Evolutionary conservation across 2,797 vertebrate genomes (phyloP), one percentile per base, ranked within the genome.

Genomic region (Agapornis canus): DNA sequence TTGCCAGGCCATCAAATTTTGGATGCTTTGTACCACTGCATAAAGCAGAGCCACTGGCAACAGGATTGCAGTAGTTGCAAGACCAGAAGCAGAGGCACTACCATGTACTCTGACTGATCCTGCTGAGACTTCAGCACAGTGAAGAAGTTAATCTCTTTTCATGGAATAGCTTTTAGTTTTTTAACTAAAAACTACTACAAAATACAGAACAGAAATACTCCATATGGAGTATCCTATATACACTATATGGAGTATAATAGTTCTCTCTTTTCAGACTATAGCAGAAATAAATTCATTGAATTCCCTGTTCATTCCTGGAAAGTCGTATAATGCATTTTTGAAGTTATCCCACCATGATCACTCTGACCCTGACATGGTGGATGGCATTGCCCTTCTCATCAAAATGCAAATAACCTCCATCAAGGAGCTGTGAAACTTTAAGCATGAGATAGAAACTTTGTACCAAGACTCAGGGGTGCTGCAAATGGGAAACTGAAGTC

Each of bases 161-260:
- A 42, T 80, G 72, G 72, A 86, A 80, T 32, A 76, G 9, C 35
- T 93, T 66, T 95, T 48, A 54, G 42, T 78, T 89, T 45, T 90
- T 43, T 84, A 63, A 75, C 29, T 27, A 59, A 84, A 82, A 6
- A 69, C 22, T 77, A 51, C 43, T 71, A 26, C 29, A 71, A 87
- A 86, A 84, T 40, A 64, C 4, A 57, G 60, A 82, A 69, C 9
- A 37, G 32, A 86, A 92, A 37, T 79, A 60, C 17, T 60, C 21
- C 48, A 25, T 43, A 56, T 51, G 29, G 31, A 86, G 14, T 61
- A 48, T 56, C 37, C 15, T 71, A 10, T 23, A 39, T 64, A 60
- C 0, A 2, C 21, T 60, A 1, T 43, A 37, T n/a, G n/a, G 32
- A 69, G 17, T 15, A 57, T 12, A 79, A 51, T 47, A 71, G 10